Evolutionary conservation across 2,113 vertebrate species (phyloP).

Genomic region (Bos javanicus): DNA sequence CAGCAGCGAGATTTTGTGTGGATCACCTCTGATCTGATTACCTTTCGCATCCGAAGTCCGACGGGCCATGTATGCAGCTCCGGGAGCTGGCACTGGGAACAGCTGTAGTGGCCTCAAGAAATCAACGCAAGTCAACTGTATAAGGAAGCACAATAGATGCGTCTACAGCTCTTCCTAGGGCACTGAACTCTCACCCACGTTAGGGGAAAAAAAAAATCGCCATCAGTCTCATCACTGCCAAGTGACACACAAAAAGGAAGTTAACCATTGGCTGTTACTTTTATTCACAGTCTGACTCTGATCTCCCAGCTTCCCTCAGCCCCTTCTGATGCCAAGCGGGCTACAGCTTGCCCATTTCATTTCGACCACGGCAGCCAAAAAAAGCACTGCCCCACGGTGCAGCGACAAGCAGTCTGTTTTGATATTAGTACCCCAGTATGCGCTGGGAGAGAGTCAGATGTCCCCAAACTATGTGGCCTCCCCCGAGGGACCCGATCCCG

Average conservation of each 20-base stretch:
- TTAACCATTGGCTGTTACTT: constrained; percentile 58
- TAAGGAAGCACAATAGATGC: constrained; percentile 11
- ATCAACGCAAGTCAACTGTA: not conserved
- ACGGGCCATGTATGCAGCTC: not conserved
- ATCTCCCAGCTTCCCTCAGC: constrained; percentile 66
- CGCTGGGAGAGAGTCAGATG: constrained; percentile 59
- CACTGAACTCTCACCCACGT: constrained; percentile 44
- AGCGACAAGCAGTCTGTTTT: constrained; percentile 68
- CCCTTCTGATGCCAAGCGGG: constrained; percentile 67
- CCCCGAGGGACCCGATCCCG: constrained; percentile 33
- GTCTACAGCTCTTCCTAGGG: constrained; percentile 54
- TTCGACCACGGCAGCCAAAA: constrained; percentile 55
- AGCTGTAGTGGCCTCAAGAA: constrained; percentile 49
- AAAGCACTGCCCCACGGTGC: constrained; percentile 60
- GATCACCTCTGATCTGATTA: not conserved
- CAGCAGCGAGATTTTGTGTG: not conserved
- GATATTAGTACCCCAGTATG: constrained; percentile 74
- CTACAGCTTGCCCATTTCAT: constrained; percentile 72
- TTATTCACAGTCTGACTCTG: constrained; percentile 62
- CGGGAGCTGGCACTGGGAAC: constrained; percentile 19
- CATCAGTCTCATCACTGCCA: constrained; percentile 36
- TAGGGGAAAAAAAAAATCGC: not conserved
- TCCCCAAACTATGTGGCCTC: constrained; percentile 66
- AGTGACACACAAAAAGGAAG: constrained; percentile 70
- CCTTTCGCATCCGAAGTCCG: not conserved